Evolutionary conservation across 2,113 vertebrate genomes (phyloP).

Genomic region (Nyctereutes procyonoides): DNA sequence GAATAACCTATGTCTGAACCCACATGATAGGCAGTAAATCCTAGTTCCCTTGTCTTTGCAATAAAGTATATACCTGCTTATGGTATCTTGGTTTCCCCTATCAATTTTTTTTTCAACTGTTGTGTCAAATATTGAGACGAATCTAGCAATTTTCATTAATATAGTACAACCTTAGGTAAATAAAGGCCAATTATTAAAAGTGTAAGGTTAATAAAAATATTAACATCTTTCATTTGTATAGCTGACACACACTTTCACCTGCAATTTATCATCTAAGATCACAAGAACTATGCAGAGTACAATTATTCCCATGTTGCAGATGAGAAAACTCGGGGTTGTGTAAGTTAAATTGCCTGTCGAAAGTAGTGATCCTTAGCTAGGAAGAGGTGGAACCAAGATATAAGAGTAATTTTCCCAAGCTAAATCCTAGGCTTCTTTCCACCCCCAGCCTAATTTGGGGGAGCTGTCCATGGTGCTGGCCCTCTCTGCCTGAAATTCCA

Average conservation of each 20-base stretch:
- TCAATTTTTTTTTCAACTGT: constrained; percentile 41
- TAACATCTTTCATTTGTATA: constrained; percentile 25
- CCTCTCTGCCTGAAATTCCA: neutral
- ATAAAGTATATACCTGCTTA: neutral
- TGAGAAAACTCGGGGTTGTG: neutral
- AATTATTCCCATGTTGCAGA: neutral
- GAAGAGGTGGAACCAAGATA: neutral
- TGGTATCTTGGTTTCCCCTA: neutral
- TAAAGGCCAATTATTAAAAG: neutral
- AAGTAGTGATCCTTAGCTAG: neutral
- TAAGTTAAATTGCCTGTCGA: neutral
- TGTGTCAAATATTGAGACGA: neutral
- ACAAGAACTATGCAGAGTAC: neutral
- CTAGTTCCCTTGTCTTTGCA: neutral
- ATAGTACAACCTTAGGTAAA: neutral
- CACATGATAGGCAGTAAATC: neutral
- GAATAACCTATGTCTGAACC: neutral
- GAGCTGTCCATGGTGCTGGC: constrained; percentile 73
- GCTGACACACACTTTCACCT: neutral
- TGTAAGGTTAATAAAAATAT: neutral
- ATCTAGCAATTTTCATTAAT: neutral
- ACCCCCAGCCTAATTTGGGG: fast-evolving
- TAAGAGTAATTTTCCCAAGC: neutral
- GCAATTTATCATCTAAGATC: neutral
- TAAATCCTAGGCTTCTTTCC: neutral